phyloP scores from a whole-genome alignment of 2,888 invertebrate genomes.

The Apocheima hispidaria region DNA sequence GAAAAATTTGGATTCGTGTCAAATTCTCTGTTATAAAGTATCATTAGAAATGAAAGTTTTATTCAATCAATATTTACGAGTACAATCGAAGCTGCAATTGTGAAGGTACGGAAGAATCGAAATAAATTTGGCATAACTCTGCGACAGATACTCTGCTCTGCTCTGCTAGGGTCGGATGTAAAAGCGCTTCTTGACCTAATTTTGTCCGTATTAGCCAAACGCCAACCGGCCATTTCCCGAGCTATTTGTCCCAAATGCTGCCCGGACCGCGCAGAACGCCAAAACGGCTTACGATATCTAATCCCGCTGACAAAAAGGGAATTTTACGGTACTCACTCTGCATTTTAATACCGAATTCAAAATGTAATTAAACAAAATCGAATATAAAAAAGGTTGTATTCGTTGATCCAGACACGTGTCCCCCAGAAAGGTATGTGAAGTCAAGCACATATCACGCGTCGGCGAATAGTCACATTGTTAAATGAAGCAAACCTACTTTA shows the following conservation, averaged over 20 bases:
- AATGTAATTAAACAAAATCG: conserved; percentile 36
- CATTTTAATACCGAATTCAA: conserved; percentile 37
- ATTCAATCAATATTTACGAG: conserved; percentile 26
- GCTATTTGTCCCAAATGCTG: conserved; percentile 70
- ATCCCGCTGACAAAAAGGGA: conserved; percentile 64
- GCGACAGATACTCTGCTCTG: no score
- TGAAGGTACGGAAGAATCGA: conserved; percentile 47
- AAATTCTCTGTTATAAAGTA: conserved; percentile 22
- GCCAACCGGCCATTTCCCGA: conserved; percentile 62
- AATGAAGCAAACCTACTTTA: conserved; percentile 57
- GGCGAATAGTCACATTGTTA: conserved; percentile 46
- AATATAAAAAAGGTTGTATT: conserved; percentile 28
- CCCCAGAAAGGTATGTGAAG: conserved; percentile 22
- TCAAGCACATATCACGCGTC: conserved; percentile 48
- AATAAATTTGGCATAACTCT: conserved; percentile 60
- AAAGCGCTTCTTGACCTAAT: conserved; percentile 70
- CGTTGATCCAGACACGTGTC: conserved; percentile 43
- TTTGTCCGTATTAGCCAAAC: conserved; percentile 59
- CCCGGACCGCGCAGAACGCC: conserved; percentile 51
- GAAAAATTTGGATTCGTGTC: conserved; percentile 27
- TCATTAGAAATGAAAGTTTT: conserved; percentile 17
- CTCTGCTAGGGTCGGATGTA: conserved; percentile 52
- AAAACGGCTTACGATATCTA: conserved; percentile 63
- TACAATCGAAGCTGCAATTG: conserved; percentile 17
- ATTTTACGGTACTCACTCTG: conserved; percentile 56